Conservation (phyloP, 2,113 vertebrate genomes). For the Gymnobelideus leadbeateri region DNA sequence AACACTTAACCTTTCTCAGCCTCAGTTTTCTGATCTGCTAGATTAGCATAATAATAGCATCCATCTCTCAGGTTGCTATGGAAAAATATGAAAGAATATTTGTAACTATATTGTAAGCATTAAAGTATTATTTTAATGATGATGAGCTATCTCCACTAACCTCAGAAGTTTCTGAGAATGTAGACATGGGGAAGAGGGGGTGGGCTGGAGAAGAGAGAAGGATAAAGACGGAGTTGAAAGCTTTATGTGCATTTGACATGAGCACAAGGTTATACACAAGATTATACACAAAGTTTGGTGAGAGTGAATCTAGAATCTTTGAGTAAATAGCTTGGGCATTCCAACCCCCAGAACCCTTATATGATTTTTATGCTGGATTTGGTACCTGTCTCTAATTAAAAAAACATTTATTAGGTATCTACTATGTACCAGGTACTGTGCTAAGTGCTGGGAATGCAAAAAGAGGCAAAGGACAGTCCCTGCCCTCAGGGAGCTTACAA, state of each 20-base stretch:
- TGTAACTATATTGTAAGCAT: neutral
- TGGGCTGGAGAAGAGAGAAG: neutral
- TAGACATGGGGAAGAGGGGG: neutral
- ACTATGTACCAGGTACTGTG: neutral
- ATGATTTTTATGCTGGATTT: conserved; percentile 55
- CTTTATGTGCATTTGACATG: neutral
- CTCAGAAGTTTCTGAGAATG: neutral
- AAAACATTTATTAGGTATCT: neutral
- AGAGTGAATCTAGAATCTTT: neutral
- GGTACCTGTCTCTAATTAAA: conserved; percentile 31
- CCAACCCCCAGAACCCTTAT: neutral
- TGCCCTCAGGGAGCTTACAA: neutral
- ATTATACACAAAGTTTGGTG: neutral
- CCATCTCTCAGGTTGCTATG: neutral
- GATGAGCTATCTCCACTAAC: neutral
- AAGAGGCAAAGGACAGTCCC: neutral
- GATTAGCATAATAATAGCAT: neutral
- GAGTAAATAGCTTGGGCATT: neutral
- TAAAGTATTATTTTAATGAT: neutral
- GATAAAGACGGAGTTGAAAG: neutral
- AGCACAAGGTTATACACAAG: neutral
- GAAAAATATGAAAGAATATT: neutral
- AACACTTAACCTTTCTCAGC: neutral
- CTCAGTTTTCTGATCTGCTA: neutral
- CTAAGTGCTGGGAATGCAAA: neutral